Conservation (phyloP, 2,888 invertebrate genomes). For the Acleris laterana region DNA sequence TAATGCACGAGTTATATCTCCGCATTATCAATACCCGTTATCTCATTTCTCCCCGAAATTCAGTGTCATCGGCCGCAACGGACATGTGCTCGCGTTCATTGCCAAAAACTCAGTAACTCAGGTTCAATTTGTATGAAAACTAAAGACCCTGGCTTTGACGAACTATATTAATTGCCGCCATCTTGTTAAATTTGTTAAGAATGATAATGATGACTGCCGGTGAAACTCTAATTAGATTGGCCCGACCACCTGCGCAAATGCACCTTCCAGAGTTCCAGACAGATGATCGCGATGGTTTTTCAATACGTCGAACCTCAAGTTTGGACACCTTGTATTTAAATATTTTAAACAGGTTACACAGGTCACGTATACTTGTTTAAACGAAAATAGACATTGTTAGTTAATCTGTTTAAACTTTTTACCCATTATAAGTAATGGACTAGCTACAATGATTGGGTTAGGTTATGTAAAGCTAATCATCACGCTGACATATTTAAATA, state of each 20-base stretch:
- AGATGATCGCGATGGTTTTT: slow-evolving; percentile 50
- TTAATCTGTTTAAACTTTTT: slow-evolving; percentile 16
- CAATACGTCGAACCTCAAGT: slow-evolving; percentile 9
- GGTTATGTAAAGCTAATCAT: slow-evolving; percentile 12
- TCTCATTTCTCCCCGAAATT: slow-evolving; percentile 18
- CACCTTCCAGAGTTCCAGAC: slow-evolving; percentile 53
- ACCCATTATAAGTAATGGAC: slow-evolving; percentile 7
- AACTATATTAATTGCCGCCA: slow-evolving; percentile 14
- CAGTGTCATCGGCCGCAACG: slow-evolving; percentile 10
- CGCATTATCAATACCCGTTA: slow-evolving; percentile 14
- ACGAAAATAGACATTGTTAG: slow-evolving; percentile 1
- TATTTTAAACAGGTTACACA: slow-evolving; percentile 3
- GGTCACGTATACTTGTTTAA: slow-evolving; percentile 5
- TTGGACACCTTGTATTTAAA: slow-evolving; percentile 24
- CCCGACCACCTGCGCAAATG: slow-evolving; percentile 53
- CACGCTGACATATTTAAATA: neutral
- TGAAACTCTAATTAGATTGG: slow-evolving; percentile 44
- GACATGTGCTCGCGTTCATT: neutral
- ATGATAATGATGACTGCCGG: slow-evolving; percentile 31
- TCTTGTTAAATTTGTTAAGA: slow-evolving; percentile 23
- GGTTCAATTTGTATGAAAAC: too few relatives aligned
- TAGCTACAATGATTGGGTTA: slow-evolving; percentile 5
- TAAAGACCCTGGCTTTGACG: neutral
- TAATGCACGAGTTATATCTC: too few relatives aligned
- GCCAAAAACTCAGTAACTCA: too few relatives aligned